Conservation (phyloP, 2,797 vertebrate genomes). For the Manis crassicaudata region DNA sequence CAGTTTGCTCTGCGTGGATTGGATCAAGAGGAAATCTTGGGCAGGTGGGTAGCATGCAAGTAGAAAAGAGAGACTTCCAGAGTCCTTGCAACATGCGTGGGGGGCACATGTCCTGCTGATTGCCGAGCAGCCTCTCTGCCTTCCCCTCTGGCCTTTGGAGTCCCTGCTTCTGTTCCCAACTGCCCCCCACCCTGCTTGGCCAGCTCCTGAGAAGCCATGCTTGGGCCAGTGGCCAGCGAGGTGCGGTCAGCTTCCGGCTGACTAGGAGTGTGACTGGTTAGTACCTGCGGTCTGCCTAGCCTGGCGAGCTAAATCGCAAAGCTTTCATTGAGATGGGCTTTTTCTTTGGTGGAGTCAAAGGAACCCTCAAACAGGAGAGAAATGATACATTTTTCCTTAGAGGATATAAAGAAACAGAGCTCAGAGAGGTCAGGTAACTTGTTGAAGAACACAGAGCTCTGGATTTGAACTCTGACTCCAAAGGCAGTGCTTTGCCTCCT, state of each 20-base stretch:
- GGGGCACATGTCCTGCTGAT: no score
- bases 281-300: neutral
- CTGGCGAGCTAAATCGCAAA: fast-evolving
- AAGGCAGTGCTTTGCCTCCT: neutral
- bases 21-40: no score
- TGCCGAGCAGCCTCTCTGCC: neutral
- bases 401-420: neutral
- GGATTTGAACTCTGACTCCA: neutral
- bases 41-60: fast-evolving
- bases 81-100: fast-evolving
- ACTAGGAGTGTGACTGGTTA: no score
- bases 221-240: neutral
- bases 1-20: neutral
- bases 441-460: neutral
- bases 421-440: neutral
- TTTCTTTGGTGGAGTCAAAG: neutral
- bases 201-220: neutral
- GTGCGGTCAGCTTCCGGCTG: neutral
- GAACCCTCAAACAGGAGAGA: neutral
- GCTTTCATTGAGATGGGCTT: no score
- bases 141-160: neutral
- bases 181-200: neutral
- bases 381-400: neutral
- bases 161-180: neutral
- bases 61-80: neutral